Evolutionary conservation across 2,888 invertebrate genomes (phyloP).

Genomic region (Boloria euphrosyne): DNA sequence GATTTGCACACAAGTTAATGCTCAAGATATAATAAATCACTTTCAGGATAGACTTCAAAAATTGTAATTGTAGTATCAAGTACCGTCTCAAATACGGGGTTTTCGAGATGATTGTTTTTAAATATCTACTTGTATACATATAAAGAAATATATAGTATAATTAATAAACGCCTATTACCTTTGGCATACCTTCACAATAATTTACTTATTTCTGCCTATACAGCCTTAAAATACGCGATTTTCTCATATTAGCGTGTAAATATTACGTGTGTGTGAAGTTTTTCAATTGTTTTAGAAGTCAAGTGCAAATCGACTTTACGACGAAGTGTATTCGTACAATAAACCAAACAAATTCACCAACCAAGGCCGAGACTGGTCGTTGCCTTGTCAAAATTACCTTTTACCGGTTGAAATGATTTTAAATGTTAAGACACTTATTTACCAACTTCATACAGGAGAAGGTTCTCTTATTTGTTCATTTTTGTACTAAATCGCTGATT

Average conservation of each 20-base stretch:
- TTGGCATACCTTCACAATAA: too few relatives aligned
- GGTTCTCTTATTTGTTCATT: neutral
- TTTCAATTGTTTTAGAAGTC: conserved; percentile 21
- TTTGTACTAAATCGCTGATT: neutral
- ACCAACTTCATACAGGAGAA: neutral
- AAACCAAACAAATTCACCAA: conserved; percentile 32
- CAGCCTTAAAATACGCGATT: neutral
- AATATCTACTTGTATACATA: too few relatives aligned
- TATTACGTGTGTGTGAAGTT: conserved; percentile 19
- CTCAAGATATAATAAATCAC: too few relatives aligned
- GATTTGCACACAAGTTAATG: too few relatives aligned
- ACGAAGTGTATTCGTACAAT: conserved; percentile 13
- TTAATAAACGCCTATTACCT: too few relatives aligned
- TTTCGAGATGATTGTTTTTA: too few relatives aligned
- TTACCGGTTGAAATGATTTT: conserved; percentile 15
- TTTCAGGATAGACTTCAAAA: too few relatives aligned
- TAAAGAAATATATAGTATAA: too few relatives aligned
- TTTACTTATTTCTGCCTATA: too few relatives aligned
- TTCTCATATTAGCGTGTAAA: neutral
- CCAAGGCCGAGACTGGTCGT: conserved; percentile 59
- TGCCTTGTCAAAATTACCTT: conserved; percentile 47
- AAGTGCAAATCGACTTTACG: conserved; percentile 16
- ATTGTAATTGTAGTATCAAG: too few relatives aligned
- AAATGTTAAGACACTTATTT: neutral
- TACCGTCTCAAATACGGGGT: too few relatives aligned